Conservation (phyloP, 2,797 vertebrate species). For the Natrix natrix region DNA sequence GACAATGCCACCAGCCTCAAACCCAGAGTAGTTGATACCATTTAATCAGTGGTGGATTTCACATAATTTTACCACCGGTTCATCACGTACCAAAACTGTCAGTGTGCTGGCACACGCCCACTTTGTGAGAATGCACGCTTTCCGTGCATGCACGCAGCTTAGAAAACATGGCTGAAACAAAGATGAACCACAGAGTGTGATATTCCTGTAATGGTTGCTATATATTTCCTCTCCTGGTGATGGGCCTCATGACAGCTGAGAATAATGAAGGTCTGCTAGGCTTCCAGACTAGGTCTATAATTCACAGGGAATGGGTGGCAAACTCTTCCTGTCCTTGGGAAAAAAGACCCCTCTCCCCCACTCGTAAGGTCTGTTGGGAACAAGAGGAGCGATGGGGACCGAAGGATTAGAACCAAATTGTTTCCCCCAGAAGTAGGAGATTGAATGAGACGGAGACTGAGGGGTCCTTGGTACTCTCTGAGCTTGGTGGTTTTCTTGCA, state of each 20-base stretch:
- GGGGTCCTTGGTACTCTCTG: background rate
- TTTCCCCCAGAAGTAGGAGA: background rate
- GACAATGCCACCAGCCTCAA: slow-evolving; percentile 53
- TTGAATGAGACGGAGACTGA: background rate
- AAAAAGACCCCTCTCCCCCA: background rate
- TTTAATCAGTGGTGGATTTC: slow-evolving; percentile 59
- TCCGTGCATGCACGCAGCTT: no score
- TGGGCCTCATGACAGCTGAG: slow-evolving; percentile 49
- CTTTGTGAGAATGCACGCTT: no score
- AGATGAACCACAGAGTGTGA: slow-evolving; percentile 65
- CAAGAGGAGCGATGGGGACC: background rate
- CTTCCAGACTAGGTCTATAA: slow-evolving; percentile 33
- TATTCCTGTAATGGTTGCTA: slow-evolving; percentile 59
- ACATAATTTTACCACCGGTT: no score
- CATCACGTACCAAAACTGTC: no score
- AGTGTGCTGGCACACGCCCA: no score
- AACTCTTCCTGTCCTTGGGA: background rate
- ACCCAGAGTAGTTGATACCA: slow-evolving; percentile 52
- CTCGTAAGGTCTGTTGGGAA: background rate
- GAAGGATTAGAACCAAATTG: background rate
- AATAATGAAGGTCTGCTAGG: slow-evolving; percentile 48
- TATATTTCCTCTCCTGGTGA: slow-evolving; percentile 68
- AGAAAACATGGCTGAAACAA: slow-evolving; percentile 3
- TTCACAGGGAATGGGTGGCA: slow-evolving; percentile 30
- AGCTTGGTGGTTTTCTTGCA: background rate